Evolutionary conservation across 1,140 invertebrate species (phyloP).

Genomic region (Anthonomus grandis): DNA sequence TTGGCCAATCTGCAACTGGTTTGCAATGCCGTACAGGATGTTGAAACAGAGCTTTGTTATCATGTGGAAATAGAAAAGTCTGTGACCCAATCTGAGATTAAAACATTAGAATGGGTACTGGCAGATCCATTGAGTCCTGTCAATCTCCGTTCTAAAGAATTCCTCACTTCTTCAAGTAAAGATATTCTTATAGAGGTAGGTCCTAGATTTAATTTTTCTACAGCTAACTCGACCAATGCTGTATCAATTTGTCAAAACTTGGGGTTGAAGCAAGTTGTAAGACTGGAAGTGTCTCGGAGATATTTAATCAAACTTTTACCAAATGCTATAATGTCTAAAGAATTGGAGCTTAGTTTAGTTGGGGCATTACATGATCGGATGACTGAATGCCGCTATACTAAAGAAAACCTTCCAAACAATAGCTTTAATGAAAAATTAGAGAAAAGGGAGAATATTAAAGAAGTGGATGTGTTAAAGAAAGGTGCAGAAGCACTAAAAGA

Average conservation of each 20-base stretch:
- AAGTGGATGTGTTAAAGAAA: slow-evolving; percentile 73
- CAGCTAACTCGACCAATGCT: slow-evolving; percentile 91
- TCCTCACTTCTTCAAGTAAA: slow-evolving; percentile 47
- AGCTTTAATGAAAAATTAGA: slow-evolving; percentile 67
- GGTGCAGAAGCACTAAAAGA: slow-evolving; percentile 77
- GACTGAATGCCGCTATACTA: slow-evolving; percentile 73
- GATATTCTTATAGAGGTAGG: slow-evolving; percentile 72
- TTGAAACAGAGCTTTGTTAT: slow-evolving; percentile 76
- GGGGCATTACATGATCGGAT: slow-evolving; percentile 74
- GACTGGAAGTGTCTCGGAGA: slow-evolving; percentile 78
- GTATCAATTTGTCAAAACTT: slow-evolving; percentile 89
- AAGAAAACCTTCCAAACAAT: slow-evolving; percentile 65
- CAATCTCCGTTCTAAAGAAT: slow-evolving; percentile 49
- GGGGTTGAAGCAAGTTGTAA: slow-evolving; percentile 65
- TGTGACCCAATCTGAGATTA: slow-evolving; percentile 53
- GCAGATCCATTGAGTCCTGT: slow-evolving; percentile 60
- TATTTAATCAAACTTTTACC: slow-evolving; percentile 65
- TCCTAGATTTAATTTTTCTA: slow-evolving; percentile 89
- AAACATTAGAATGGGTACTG: slow-evolving; percentile 69
- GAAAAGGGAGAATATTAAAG: slow-evolving; percentile 47
- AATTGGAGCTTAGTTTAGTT: slow-evolving; percentile 55
- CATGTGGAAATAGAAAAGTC: slow-evolving; percentile 66
- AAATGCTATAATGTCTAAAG: slow-evolving; percentile 41
- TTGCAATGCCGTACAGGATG: slow-evolving; percentile 30
- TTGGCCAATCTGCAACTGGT: slow-evolving; percentile 36